These are phyloP conservation scores for Epizoanthus rinbou DNA, from an alignment of 92 coral and sea anemone genomes.

Conservation along the genomic window DNA sequence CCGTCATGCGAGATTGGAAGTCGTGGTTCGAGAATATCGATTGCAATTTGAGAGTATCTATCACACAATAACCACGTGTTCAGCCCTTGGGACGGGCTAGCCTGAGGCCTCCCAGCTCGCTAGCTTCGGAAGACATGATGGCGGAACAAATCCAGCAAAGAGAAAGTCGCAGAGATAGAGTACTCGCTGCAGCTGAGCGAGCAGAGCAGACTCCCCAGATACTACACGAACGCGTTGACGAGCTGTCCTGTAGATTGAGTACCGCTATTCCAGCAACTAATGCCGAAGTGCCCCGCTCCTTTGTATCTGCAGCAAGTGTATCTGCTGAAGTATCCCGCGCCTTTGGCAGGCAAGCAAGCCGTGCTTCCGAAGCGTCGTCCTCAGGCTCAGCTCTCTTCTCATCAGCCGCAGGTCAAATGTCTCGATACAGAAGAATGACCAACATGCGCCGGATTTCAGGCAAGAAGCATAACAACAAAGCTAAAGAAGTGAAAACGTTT, in stretches of 20 bases:
- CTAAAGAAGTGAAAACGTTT: slow-evolving; percentile 19
- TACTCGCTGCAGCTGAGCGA: not conserved
- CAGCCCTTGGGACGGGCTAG: not conserved
- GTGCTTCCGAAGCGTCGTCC: not conserved
- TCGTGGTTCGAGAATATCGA: slow-evolving; percentile 5
- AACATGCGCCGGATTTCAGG: slow-evolving; percentile 13
- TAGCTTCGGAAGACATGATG: slow-evolving; percentile 9
- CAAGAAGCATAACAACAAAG: slow-evolving; percentile 16
- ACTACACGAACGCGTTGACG: no score
- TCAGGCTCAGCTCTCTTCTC: not conserved
- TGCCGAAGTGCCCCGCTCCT: not conserved
- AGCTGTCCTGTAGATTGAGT: no score
- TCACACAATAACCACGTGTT: slow-evolving; percentile 5
- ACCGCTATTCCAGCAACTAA: not conserved
- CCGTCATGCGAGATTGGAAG: not conserved
- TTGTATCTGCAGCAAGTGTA: not conserved
- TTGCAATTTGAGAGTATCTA: slow-evolving; percentile 16
- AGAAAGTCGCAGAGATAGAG: slow-evolving; percentile 1
- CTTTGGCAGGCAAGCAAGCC: slow-evolving; percentile 7
- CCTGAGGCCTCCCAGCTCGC: slow-evolving; percentile 10
- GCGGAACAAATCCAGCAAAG: slow-evolving; percentile 13
- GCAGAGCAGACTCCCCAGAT: not conserved
- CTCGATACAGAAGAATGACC: slow-evolving; percentile 5
- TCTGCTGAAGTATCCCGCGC: not conserved
- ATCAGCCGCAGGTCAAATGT: not conserved